Base-by-base conservation (phyloP, 2,113 vertebrate species). In the Trogon surrucura region DNA sequence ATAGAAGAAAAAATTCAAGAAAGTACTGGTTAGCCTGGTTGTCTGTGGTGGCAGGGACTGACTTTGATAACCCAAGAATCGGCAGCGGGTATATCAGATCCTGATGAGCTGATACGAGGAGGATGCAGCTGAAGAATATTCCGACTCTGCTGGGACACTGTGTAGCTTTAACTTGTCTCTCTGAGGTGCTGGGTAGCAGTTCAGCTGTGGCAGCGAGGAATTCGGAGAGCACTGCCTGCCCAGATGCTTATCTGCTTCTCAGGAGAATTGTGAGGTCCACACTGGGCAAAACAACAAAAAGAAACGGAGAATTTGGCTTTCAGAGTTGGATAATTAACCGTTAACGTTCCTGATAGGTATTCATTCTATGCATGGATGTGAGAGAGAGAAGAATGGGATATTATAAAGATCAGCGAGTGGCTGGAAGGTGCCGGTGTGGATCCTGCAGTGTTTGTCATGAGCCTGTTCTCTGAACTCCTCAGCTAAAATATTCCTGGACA, bases 221-320 rank as follows among this genome's bases (percentile, higher is more conserved):
- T 94, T 95, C 22, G 5, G 66, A 70, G 64, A 34, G n/a, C 26
- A 5, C 54, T 58, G 69, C 45, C 84, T 70, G 72, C 73, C 56
- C 71, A 53, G 83, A 92, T 96, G 58, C 32, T 91, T 96, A 88
- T 91, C 93, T 77, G 27, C 41, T 66, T 57, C 82, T 88, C 93
- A 26, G 71, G 79, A 74, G 75, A 34, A 38, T 48, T 50, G 62
- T 90, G 75, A 88, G 45, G 62, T 91, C 80, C 89, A 61, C 9
- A 65, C 25, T 1, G 1, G 62, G 71, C 57, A 94, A 80, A 95
- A 91, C 70, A 91, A 56, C 36, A 7, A 27, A 61, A 45, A 48
- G 5, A 45, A 74, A 64, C 5, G 36, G 47, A 67, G 66, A 82
- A 65, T 85, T 82, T 51, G 13, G 8, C 13, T 36, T 85, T 88